These are phyloP conservation scores for Drosophila melanogaster DNA, from an alignment of 1,140 invertebrate species.

Conservation along the genomic window DNA sequence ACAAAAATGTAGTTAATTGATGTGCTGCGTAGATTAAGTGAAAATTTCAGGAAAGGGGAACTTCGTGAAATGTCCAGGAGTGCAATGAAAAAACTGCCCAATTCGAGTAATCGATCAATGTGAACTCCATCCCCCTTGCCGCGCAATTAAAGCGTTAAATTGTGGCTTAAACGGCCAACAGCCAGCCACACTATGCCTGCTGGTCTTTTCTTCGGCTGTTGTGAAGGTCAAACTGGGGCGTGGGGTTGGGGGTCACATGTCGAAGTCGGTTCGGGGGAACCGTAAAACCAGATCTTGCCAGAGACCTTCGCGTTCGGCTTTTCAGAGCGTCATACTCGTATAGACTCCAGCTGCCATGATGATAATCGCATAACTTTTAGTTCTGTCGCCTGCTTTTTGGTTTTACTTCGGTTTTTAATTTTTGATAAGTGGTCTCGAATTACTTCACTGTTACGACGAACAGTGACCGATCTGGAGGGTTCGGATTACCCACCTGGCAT, in stretches of 20 bases:
- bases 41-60: slow-evolving; percentile 1
- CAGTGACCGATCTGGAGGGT: slow-evolving; percentile 46
- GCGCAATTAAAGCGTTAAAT: slow-evolving; percentile 48
- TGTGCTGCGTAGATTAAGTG: slow-evolving; percentile 2
- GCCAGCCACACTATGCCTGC: slow-evolving; percentile 21
- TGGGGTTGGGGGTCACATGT: slow-evolving; percentile 61
- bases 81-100: slow-evolving; percentile 31
- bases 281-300: slow-evolving; percentile 59
- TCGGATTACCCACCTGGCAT: slow-evolving; percentile 47
- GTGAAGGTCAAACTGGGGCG: slow-evolving; percentile 49
- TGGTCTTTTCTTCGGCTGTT: slow-evolving; percentile 30
- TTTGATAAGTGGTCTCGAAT: slow-evolving; percentile 66
- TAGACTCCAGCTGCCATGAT: slow-evolving; percentile 58
- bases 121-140: not conserved
- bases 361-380: slow-evolving; percentile 73
- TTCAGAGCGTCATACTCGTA: slow-evolving; percentile 11
- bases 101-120: slow-evolving; percentile 56
- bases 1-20: too few species aligned
- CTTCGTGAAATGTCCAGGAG: slow-evolving; percentile 22
- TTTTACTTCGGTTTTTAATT: slow-evolving; percentile 18
- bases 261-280: slow-evolving; percentile 49
- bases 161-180: slow-evolving; percentile 15
- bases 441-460: slow-evolving; percentile 27
- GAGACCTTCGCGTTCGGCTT: slow-evolving; percentile 28
- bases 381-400: slow-evolving; percentile 50